Conservation (phyloP, 2,113 vertebrate species). For the Lamprotornis superbus region DNA sequence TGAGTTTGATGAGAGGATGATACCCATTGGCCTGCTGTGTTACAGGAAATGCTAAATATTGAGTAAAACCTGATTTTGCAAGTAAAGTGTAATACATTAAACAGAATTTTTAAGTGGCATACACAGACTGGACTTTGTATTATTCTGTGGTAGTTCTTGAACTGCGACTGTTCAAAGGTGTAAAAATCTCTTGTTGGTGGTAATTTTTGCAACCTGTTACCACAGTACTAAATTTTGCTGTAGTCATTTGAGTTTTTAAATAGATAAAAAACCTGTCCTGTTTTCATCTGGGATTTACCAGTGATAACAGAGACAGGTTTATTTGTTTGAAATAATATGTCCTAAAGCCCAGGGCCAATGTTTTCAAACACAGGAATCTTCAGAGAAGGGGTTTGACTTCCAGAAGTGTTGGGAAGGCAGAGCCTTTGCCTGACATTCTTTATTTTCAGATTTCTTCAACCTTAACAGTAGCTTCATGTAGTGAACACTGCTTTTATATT, state of each 20-base stretch:
- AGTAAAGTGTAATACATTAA: not conserved
- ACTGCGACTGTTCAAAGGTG: not conserved
- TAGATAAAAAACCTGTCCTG: not conserved
- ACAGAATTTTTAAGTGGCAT: not conserved
- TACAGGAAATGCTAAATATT: not conserved
- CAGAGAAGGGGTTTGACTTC: not conserved
- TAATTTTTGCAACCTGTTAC: not conserved
- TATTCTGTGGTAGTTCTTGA: not conserved
- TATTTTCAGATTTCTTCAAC: not conserved
- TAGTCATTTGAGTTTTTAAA: not conserved
- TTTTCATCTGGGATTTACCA: not conserved
- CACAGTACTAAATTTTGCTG: not conserved
- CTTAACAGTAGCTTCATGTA: not conserved
- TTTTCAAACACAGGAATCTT: not conserved
- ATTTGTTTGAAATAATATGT: not conserved
- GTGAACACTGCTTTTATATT: not conserved
- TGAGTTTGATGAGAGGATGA: not conserved
- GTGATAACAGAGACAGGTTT: not conserved
- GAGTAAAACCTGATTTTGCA: not conserved
- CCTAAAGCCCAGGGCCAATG: not conserved
- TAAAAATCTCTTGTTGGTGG: not conserved
- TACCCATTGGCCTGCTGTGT: not conserved
- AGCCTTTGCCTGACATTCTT: not conserved
- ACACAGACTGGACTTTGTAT: not conserved
- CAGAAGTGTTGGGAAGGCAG: not conserved